Percentiles rank a stretch among this genome's conserved stretches.
These are phyloP conservation scores for Steinernema feltiae DNA, from an alignment of 1,140 invertebrate genomes.

Conservation along the genomic window DNA sequence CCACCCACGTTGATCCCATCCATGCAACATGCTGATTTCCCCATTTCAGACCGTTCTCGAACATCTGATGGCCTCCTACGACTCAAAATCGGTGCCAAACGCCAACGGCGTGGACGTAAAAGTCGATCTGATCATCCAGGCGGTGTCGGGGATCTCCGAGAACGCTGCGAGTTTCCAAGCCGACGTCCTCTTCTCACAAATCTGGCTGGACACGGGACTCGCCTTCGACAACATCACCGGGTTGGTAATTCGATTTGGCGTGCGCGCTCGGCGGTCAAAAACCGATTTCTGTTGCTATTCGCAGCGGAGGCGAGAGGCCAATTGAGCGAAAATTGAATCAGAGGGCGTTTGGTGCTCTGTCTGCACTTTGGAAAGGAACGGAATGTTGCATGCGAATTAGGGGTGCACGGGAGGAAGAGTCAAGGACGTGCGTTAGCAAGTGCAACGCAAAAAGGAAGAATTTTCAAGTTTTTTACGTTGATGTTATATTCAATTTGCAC, in stretches of 20 bases:
- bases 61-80: constrained; percentile 30
- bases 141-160: constrained; percentile 33
- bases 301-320: not conserved
- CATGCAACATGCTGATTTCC: not conserved
- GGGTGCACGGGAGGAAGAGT: no score
- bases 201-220: constrained; percentile 40
- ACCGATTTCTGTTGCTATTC: not conserved
- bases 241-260: constrained; percentile 3
- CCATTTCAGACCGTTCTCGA: constrained; percentile 34
- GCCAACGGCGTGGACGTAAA: constrained; percentile 38
- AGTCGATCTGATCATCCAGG: constrained; percentile 42
- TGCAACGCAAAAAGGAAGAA: no score
- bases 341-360: no score
- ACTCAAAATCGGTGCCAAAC: constrained; percentile 32
- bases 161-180: constrained; percentile 39
- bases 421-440: no score
- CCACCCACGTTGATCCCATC: not conserved
- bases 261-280: no score
- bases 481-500: no score
- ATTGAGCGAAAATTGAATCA: not conserved
- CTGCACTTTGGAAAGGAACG: no score
- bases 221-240: constrained; percentile 39
- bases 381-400: no score
- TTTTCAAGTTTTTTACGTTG: no score
- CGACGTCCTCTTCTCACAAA: constrained; percentile 40